Evolutionary conservation across 2,888 invertebrate species (phyloP).

Genomic region (Scaptomyza parva): DNA sequence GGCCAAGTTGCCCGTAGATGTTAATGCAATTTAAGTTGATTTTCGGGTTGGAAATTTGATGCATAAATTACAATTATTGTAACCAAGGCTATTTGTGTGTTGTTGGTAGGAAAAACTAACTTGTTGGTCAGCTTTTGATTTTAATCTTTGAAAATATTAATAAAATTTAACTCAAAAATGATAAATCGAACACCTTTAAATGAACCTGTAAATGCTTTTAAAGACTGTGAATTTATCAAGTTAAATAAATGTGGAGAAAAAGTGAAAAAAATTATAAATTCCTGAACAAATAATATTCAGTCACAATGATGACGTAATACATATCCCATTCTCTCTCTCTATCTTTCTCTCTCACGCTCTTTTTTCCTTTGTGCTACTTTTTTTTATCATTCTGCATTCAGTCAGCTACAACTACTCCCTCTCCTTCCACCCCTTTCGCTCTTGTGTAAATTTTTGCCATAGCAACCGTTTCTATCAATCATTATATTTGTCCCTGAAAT

Average conservation of each 20-base stretch:
- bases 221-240: neutral
- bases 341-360: neutral
- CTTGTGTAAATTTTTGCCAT: constrained; percentile 59
- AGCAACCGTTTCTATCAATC: constrained; percentile 77
- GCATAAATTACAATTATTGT: constrained; percentile 49
- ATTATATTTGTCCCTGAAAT: constrained; percentile 83
- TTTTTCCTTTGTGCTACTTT: too few species aligned
- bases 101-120: neutral
- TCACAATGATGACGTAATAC: constrained; percentile 3
- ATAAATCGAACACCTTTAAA: constrained; percentile 18
- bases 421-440: neutral
- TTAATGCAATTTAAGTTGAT: constrained; percentile 32
- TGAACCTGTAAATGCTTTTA: neutral
- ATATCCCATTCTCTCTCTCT: neutral
- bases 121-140: constrained; percentile 1
- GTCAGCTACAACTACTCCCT: constrained; percentile 21
- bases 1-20: constrained; percentile 6
- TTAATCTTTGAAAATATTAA: neutral
- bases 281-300: too few species aligned
- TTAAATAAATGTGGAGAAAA: neutral
- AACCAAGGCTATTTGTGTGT: neutral
- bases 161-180: neutral
- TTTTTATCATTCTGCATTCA: too few species aligned
- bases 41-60: constrained; percentile 17
- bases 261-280: neutral